phyloP scores from a whole-genome alignment of 2,888 invertebrate genomes.

The Helleia helle region DNA sequence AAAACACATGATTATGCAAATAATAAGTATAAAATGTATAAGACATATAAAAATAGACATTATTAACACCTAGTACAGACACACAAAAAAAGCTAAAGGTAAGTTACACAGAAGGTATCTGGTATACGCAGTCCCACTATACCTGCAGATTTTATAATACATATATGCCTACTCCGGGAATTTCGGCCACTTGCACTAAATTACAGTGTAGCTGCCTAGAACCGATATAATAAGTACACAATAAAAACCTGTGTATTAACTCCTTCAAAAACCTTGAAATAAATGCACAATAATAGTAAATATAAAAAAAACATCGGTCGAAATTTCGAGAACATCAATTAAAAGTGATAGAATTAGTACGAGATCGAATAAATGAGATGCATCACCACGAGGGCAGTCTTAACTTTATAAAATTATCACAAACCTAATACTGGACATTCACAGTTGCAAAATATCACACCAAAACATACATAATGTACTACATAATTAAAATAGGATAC shows the following conservation, averaged over 20 bases:
- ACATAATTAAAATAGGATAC: not conserved
- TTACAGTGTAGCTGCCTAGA: too few relatives aligned
- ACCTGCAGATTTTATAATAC: too few relatives aligned
- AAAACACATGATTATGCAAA: conserved; percentile 11
- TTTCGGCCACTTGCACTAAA: too few relatives aligned
- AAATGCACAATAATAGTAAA: too few relatives aligned
- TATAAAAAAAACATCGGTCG: too few relatives aligned
- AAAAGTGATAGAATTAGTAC: conserved; percentile 26
- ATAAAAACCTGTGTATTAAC: too few relatives aligned
- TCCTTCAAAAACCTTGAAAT: too few relatives aligned
- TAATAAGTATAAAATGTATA: conserved; percentile 14
- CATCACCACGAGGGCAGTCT: conserved; percentile 35
- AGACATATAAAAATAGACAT: conserved; percentile 22
- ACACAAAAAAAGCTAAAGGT: not conserved
- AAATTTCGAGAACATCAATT: too few relatives aligned
- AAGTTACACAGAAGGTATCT: conserved; percentile 11
- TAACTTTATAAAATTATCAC: conserved; percentile 27
- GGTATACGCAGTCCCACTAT: too few relatives aligned
- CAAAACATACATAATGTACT: conserved; percentile 14
- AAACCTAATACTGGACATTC: conserved; percentile 47
- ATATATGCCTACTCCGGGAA: too few relatives aligned
- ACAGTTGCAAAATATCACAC: conserved; percentile 43
- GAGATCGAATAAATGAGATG: conserved; percentile 35
- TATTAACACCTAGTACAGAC: conserved; percentile 8
- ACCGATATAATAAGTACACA: too few relatives aligned